Percentiles rank a stretch among this genome's conserved stretches.
Conservation (phyloP, 2,113 vertebrate species). For the Nettapus auritus region DNA sequence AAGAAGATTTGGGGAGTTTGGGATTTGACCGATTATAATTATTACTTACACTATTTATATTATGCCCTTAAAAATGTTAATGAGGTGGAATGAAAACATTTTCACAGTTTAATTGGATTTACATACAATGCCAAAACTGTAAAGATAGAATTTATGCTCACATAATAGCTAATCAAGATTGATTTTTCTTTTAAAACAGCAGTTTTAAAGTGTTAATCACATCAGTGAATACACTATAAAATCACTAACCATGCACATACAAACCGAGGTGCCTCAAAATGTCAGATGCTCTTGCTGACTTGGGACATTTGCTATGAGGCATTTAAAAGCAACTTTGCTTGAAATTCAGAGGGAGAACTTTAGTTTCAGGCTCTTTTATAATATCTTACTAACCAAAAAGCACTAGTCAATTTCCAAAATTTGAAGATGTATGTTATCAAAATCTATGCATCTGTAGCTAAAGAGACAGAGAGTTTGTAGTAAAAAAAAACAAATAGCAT, state of each 20-base stretch:
- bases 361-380: neutral
- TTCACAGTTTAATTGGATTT: constrained; percentile 12
- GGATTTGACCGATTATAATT: neutral
- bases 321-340: neutral
- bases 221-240: neutral
- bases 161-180: constrained; percentile 2
- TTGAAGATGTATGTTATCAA: neutral
- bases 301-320: neutral
- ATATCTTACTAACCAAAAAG: neutral
- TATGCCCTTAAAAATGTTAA: neutral
- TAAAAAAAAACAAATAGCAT: neutral
- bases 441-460: neutral
- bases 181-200: neutral
- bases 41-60: neutral
- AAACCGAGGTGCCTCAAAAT: neutral
- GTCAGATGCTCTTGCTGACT: neutral
- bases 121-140: neutral
- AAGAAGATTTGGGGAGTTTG: neutral
- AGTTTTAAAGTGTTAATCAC: neutral
- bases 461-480: neutral
- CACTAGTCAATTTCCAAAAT: neutral
- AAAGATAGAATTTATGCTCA: neutral
- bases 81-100: neutral
- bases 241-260: neutral
- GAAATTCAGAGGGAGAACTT: neutral